Percentiles rank a stretch among this genome's conserved stretches.
Conservation (phyloP, 2,113 vertebrate genomes). For the Rafetus swinhoei region DNA sequence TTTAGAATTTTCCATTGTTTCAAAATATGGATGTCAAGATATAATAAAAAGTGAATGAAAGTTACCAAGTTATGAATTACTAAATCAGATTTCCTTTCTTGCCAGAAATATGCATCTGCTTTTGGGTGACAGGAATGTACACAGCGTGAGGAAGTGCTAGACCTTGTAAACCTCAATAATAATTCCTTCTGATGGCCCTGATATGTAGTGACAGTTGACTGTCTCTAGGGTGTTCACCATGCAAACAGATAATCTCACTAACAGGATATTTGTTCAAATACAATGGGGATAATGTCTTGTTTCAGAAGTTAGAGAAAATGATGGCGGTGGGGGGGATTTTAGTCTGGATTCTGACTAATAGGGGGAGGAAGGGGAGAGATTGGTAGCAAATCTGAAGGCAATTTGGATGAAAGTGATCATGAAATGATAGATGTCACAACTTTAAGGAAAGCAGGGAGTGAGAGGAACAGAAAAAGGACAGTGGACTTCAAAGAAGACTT, state of each 20-base stretch:
- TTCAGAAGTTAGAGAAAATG: neutral
- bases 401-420: neutral
- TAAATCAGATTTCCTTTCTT: neutral
- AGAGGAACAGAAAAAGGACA: neutral
- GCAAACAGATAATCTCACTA: conserved; percentile 43
- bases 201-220: neutral
- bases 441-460: neutral
- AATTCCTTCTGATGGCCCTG: neutral
- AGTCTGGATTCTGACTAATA: neutral
- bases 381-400: neutral
- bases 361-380: neutral
- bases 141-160: neutral
- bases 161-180: conserved; percentile 4
- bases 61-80: neutral
- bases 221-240: neutral
- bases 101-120: neutral
- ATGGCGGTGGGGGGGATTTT: neutral
- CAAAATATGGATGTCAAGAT: neutral
- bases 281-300: neutral
- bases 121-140: neutral
- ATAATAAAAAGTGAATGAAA: neutral
- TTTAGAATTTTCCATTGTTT: neutral
- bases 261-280: neutral
- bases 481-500: neutral
- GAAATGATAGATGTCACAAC: neutral